Conservation (phyloP, 2,888 invertebrate species). For the Drosophila borealis region DNA sequence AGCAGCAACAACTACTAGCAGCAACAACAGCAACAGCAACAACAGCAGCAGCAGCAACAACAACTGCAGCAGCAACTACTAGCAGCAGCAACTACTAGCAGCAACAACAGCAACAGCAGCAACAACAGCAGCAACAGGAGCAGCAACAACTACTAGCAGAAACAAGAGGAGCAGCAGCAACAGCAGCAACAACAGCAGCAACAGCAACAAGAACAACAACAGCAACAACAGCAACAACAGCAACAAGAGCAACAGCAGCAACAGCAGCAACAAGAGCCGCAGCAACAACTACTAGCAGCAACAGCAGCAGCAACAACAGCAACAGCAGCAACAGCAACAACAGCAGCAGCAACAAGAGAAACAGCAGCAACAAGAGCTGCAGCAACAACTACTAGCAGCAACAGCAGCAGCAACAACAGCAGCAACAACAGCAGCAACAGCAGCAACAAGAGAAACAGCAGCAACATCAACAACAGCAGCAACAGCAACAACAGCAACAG, state of each 20-base stretch:
- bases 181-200: neutral
- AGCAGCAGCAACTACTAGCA: neutral
- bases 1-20: conserved; percentile 2
- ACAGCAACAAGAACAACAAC: no score
- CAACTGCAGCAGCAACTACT: neutral
- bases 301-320: neutral
- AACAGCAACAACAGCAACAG: neutral
- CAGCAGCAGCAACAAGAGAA: neutral
- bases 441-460: neutral
- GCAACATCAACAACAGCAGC: neutral
- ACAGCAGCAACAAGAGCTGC: neutral
- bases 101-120: neutral
- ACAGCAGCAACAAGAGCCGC: neutral
- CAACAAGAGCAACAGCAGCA: neutral
- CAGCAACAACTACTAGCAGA: neutral
- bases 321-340: neutral
- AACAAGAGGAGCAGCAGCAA: neutral
- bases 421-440: neutral
- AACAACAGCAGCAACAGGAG: neutral
- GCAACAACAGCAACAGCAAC: neutral
- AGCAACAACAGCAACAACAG: no score
- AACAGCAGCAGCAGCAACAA: neutral
- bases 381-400: neutral
- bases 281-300: neutral
- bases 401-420: neutral